These are phyloP conservation scores for Drosophila quadrilineata DNA, from an alignment of 1,140 invertebrate genomes.

Conservation along the genomic window DNA sequence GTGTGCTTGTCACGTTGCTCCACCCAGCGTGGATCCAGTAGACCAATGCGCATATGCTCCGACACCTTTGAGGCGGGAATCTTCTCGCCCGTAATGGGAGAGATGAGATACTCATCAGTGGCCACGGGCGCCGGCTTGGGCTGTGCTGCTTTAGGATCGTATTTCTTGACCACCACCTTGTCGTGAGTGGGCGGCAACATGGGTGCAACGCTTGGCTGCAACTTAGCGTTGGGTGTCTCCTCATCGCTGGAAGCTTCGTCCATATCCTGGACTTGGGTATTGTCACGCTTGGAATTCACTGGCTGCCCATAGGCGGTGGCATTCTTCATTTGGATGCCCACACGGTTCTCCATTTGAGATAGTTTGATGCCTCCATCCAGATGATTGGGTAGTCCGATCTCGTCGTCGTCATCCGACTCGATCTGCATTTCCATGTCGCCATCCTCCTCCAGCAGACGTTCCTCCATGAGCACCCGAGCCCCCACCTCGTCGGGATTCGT, in stretches of 20 bases:
- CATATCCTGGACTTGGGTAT: slow-evolving; percentile 90
- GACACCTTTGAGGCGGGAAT: slow-evolving; percentile 98
- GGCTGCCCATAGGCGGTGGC: slow-evolving; percentile 62
- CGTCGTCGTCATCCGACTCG: slow-evolving; percentile 86
- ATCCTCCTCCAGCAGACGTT: slow-evolving; percentile 82
- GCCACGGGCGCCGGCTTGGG: slow-evolving; percentile 83
- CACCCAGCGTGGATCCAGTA: slow-evolving; percentile 98
- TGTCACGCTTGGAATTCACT: slow-evolving; percentile 78
- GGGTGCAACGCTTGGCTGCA: slow-evolving; percentile 82
- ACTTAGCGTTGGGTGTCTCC: slow-evolving; percentile 83
- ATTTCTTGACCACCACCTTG: slow-evolving; percentile 98
- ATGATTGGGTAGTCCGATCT: slow-evolving; percentile 79
- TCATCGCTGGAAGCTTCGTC: slow-evolving; percentile 93
- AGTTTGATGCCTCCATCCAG: slow-evolving; percentile 79
- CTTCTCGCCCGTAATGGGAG: slow-evolving; percentile 98
- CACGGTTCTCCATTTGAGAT: slow-evolving; percentile 85
- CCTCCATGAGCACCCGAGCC: slow-evolving; percentile 93
- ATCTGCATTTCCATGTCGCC: slow-evolving; percentile 87
- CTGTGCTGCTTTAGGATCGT: slow-evolving; percentile 94
- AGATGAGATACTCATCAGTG: slow-evolving; percentile 96
- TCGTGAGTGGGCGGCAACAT: slow-evolving; percentile 93
- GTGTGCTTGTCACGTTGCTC: slow-evolving; percentile 96
- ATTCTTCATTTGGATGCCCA: slow-evolving; percentile 82
- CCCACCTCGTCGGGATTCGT: slow-evolving; percentile 98
- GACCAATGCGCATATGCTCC: slow-evolving; percentile 98